Evolutionary conservation across 2,888 invertebrate species (phyloP).

Genomic region (Lissocephala sabroskyi): DNA sequence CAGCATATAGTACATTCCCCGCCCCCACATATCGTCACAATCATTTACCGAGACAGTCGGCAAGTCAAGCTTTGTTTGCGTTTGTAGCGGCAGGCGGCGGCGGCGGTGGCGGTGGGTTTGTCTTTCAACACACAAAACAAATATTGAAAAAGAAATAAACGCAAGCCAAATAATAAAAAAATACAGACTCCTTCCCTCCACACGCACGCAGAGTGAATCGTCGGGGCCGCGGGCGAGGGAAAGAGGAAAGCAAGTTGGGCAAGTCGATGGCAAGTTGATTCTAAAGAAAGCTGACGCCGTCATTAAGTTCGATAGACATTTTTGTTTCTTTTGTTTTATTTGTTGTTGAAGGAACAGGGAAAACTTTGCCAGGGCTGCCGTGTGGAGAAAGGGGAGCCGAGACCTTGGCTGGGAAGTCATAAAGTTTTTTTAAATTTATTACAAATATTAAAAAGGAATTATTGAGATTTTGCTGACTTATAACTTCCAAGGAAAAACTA

Average conservation of each 20-base stretch:
- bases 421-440: too few species aligned
- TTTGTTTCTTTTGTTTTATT: background rate
- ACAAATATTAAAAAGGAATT: too few species aligned
- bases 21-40: constrained; percentile 2
- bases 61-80: constrained; percentile 17
- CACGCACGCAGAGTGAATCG: background rate
- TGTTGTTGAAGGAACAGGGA: too few species aligned
- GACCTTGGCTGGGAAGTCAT: too few species aligned
- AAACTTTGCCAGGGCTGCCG: too few species aligned
- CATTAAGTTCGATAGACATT: constrained; percentile 27
- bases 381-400: too few species aligned
- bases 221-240: too few species aligned
- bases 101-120: constrained; percentile 26
- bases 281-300: constrained; percentile 31
- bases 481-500: too few species aligned
- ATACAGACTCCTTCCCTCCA: constrained; percentile 5
- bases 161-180: constrained; percentile 39
- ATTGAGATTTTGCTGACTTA: too few species aligned
- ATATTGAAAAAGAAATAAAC: constrained; percentile 58
- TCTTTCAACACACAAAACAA: constrained; percentile 49
- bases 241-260: background rate
- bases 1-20: constrained; percentile 11
- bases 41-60: constrained; percentile 36
- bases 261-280: constrained; percentile 15
- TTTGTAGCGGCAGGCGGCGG: too few species aligned